Conservation (phyloP, 1,140 invertebrate species). For the Tribolium castaneum region DNA sequence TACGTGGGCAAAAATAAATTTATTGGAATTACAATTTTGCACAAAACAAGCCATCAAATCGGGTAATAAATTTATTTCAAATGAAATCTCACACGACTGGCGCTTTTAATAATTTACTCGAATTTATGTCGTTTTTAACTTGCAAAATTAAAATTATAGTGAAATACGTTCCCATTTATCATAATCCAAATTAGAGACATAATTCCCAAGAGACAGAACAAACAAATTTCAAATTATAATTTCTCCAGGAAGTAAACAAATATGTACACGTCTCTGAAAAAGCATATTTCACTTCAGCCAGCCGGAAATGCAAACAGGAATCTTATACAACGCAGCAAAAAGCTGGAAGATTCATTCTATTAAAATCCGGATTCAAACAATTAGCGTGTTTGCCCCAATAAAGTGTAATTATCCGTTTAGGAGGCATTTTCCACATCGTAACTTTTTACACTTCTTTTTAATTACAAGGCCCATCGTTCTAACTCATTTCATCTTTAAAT, state of each 20-base stretch:
- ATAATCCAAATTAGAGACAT: not conserved
- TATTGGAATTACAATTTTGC: not conserved
- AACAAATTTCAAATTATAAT: not conserved
- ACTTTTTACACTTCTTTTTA: not conserved
- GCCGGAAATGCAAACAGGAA: not conserved
- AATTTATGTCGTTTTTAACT: not conserved
- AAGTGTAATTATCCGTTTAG: not conserved
- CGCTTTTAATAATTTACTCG: not conserved
- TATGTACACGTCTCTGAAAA: not conserved
- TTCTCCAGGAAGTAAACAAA: not conserved
- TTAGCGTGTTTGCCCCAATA: too few species aligned
- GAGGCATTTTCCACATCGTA: not conserved
- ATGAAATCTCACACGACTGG: not conserved
- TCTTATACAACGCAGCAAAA: not conserved
- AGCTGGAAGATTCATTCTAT: not conserved
- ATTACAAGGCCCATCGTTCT: not conserved
- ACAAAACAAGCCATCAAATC: not conserved
- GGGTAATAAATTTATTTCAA: not conserved
- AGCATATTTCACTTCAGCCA: not conserved
- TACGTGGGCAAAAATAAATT: not conserved
- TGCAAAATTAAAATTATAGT: not conserved
- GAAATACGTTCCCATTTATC: not conserved
- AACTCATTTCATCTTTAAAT: not conserved
- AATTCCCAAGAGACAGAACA: too few species aligned
- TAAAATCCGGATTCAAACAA: not conserved